Evolutionary conservation across 2,888 invertebrate species (phyloP), one percentile per base, ranked within the genome.

Genomic region (Capitulum mitella): DNA sequence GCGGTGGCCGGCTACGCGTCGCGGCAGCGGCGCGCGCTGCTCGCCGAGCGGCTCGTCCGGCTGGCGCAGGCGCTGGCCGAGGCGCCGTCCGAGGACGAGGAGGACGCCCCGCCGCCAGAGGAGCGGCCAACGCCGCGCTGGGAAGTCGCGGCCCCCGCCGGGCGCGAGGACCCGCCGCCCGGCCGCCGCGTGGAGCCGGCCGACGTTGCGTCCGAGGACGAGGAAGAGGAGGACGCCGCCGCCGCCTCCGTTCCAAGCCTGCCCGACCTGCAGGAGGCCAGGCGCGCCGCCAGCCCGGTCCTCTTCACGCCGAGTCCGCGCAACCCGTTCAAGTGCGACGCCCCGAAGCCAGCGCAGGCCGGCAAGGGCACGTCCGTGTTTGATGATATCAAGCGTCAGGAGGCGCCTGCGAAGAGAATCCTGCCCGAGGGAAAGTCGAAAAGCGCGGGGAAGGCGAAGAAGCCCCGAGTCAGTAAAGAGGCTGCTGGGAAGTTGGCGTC

Each of bases 1-100:
- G 76, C 76, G 6, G 46, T 76, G 76, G 76, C 76, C 6, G 76
- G 76, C 16, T 76, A 76, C 76, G 76, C 76, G 19, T 46, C 43
- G 19, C 76, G 76, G 12, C 76, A 76, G 32, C 43, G 76, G 46
- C 76, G 46, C 29, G 19, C 43, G 16, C 46, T 29, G 29, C 48
- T 76, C 3, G 76, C 48, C 16, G 46, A 76, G 46, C 46, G 76
- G 29, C 76, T 76, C 14, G n/a, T 48, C n/a, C 16, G 10, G 46
- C 46, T 76, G 70, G 70, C 70, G 22, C 70, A 70, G 70, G 26
- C 40, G 40, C 40, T 70, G 70, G 70, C 70, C 22, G 70, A 70
- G 26, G 40, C 10, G 70, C 37, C 37, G 10, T 0, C 37, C 34
- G 64, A 34, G 40, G 34, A 34, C 14, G 70, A 34, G 22, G 70